Base-by-base conservation (phyloP, 2,113 vertebrate species). In the Hypocryptadius cinnamomeus region DNA sequence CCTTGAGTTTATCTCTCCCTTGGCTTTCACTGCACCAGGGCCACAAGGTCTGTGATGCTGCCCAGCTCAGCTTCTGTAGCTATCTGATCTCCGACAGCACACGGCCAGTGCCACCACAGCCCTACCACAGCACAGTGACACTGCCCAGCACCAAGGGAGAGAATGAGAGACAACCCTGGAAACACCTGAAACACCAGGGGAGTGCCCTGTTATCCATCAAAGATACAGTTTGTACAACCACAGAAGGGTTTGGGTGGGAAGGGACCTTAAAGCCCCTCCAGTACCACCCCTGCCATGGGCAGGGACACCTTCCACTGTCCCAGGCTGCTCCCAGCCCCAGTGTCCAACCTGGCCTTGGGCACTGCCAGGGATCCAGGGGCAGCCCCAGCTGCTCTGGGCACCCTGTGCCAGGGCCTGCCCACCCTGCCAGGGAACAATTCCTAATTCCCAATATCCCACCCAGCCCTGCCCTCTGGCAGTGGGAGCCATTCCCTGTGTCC, bases 231-330 rank as follows among this genome's bases (percentile, higher is more conserved):
- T 33, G n/a, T n/a, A n/a, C 44, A 60, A 16, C 14, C 33, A 22
- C 8, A 11, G 39, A 24, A 39, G 8, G 5, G 15, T 2, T 19
- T 73, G 20, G 15, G 23, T 2, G 5, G 23, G 4, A 2, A 59
- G 5, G 3, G 22, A 57, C 19, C 7, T 16, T 2, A 39, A 50
- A 33, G 0, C 7, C 2, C 59, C 28, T 0, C 22, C 16, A 13
- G 6, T 35, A 0, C 21, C 35, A 31, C 14, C 57, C 57, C 42
- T 8, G 8, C 35, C 42, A 10, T 28, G n/a, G n/a, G 3, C 44
- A 65, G 44, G 68, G 68, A 65, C 68, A 23, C 31, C 68, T 73
- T 0, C 33, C 60, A 51, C 37, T 23, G 39, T 19, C 37, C 85
- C 68, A 65, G 76, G 59, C 37, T 50, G 51, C 68, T 87, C 59